Evolutionary conservation across 2,113 vertebrate genomes (phyloP).

Genomic region (Lanius collurio): DNA sequence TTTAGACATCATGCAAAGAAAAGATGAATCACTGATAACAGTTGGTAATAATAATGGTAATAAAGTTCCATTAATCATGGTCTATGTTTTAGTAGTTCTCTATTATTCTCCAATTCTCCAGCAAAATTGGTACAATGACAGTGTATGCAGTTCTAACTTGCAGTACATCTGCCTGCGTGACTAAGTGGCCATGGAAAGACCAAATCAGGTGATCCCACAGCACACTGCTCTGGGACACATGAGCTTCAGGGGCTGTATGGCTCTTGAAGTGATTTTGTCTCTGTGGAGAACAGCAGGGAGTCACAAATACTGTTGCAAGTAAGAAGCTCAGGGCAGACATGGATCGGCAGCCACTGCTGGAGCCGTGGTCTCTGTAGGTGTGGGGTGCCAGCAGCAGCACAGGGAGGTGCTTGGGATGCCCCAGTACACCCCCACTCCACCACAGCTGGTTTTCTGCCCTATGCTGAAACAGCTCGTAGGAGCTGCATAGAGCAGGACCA

Average conservation of each 20-base stretch:
- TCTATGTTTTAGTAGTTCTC: not conserved
- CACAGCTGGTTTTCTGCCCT: not conserved
- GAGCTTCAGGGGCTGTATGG: not conserved
- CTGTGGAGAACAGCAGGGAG: not conserved
- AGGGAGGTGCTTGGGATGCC: not conserved
- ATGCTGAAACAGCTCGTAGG: not conserved
- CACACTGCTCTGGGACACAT: not conserved
- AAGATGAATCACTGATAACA: not conserved
- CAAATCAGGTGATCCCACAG: not conserved
- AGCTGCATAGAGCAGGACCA: not conserved
- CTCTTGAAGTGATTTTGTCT: not conserved
- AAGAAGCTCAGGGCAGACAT: not conserved
- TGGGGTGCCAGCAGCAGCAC: not conserved
- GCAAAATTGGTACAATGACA: not conserved
- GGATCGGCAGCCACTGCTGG: rapidly evolving
- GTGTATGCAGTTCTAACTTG: not conserved
- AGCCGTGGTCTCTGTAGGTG: not conserved
- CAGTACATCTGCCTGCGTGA: not conserved
- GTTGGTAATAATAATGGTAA: not conserved
- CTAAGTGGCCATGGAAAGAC: not conserved
- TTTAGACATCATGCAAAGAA: not conserved
- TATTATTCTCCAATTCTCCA: not conserved
- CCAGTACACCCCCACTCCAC: not conserved
- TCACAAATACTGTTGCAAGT: not conserved
- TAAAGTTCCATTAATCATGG: not conserved